phyloP scores from a whole-genome alignment of 1,140 invertebrate genomes.

The Archivesica marissinica region DNA sequence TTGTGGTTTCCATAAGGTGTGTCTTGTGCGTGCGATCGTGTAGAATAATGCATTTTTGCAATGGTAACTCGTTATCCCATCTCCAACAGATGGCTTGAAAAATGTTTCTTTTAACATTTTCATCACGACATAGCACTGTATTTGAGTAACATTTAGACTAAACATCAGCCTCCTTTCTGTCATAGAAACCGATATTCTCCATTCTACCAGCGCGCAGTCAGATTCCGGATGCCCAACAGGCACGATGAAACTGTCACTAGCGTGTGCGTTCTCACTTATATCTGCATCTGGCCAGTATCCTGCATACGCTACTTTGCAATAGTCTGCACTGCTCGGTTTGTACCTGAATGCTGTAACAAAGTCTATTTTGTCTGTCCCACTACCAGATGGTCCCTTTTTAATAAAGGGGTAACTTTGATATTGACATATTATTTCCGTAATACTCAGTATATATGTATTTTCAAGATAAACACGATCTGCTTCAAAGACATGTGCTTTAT shows the following conservation, averaged over 20 bases:
- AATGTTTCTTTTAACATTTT: conserved; percentile 5
- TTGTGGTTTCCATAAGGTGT: neutral
- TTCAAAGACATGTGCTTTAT: neutral
- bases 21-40: neutral
- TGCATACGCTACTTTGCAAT: neutral
- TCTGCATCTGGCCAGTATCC: neutral
- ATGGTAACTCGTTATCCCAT: neutral
- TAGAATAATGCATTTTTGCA: neutral
- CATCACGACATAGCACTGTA: neutral
- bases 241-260: neutral
- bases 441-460: neutral
- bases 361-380: neutral
- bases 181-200: neutral
- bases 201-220: neutral
- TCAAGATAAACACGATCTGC: neutral
- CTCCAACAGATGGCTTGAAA: neutral
- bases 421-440: neutral
- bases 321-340: neutral
- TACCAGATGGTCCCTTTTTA: neutral
- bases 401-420: neutral
- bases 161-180: neutral
- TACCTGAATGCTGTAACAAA: neutral
- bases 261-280: neutral
- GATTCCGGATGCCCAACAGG: neutral
- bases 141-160: conserved; percentile 1